Evolutionary conservation across 2,797 vertebrate species (phyloP), one percentile per base, ranked within the genome.

Genomic region (Scolopax bukidnonensis): DNA sequence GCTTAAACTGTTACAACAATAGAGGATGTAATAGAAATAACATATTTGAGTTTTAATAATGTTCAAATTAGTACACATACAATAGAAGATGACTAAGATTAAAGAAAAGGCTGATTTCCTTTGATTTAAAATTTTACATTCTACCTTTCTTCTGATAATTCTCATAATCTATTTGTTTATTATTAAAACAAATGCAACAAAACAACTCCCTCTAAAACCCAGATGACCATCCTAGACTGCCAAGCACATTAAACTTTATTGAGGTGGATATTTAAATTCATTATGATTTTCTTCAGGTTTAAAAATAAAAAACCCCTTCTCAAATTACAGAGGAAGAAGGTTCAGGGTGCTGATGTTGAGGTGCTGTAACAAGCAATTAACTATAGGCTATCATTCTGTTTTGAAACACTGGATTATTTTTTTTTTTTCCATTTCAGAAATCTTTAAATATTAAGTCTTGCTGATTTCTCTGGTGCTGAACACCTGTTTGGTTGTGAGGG

Each of bases 1-100:
- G 53, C 36, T 95, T 90, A 14, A 84, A 64, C 7, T 78, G 24
- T 71, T 75, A 16, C 3, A 65, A 43, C 12, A 56, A 10, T n/a
- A 61, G 24, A 86, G 24, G 53, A 27, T 38, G 11, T 40, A 28
- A 56, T 71, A 73, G 47, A 65, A 89, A 73, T 68, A 78, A 73
- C 1, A 3, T 63, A 30, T 16, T 47, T 47, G 33, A 5, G 2
- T 0, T 1, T 4, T 70, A 12, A 60, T 68, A 16, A 4, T 63
- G 20, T 76, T 84, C 59, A 27, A n/a, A 54, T 88, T 88, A 76
- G 13, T 47, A 75, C 33, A 41, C 1, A 4, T 80, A 16, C 12
- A 56, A 7, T 47, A 50, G 68, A 50, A 86, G 43, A 21, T 36
- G 12, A 57, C 11, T 47, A 54, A n/a, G 7, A 64, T 65, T 79